Evolutionary conservation across 35 echinoderm and acorn worm genomes (phyloP).

Genomic region (Patiria miniata): DNA sequence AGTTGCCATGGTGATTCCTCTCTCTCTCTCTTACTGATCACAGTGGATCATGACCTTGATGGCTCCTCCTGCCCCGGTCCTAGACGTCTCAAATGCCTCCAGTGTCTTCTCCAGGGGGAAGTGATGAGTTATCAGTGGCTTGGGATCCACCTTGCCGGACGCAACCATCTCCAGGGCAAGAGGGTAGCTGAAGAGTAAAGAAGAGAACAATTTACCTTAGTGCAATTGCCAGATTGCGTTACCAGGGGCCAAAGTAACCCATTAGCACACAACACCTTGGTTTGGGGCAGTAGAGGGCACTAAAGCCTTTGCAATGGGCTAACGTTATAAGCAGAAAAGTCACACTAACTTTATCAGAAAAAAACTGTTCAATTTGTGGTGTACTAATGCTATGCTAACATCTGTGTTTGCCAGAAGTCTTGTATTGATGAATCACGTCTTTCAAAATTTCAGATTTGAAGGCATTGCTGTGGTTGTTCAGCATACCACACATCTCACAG

Average conservation of each 20-base stretch:
- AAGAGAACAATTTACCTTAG: slow-evolving; percentile 6
- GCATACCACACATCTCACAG: too few relatives aligned
- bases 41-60: slow-evolving; percentile 75
- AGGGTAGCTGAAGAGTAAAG: slow-evolving; percentile 59
- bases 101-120: slow-evolving; percentile 55
- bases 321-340: too few relatives aligned
- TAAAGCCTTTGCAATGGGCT: too few relatives aligned
- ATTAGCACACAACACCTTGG: neutral
- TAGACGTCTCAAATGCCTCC: slow-evolving; percentile 70
- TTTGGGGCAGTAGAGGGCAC: too few relatives aligned
- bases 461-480: too few relatives aligned
- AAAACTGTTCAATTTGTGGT: too few relatives aligned
- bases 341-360: too few relatives aligned
- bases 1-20: neutral
- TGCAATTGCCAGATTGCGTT: neutral
- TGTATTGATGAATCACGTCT: too few relatives aligned
- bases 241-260: neutral
- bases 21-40: slow-evolving; percentile 13
- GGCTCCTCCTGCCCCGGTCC: slow-evolving; percentile 60
- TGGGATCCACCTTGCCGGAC: slow-evolving; percentile 60
- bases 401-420: too few relatives aligned
- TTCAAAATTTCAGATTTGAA: too few relatives aligned
- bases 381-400: too few relatives aligned
- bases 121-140: slow-evolving; percentile 69
- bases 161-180: slow-evolving; percentile 71